Evolutionary conservation across 64 coral and sea anemone genomes (phyloP), one percentile per base, ranked within the genome.

Genomic region (Stichodactyla mertensii): DNA sequence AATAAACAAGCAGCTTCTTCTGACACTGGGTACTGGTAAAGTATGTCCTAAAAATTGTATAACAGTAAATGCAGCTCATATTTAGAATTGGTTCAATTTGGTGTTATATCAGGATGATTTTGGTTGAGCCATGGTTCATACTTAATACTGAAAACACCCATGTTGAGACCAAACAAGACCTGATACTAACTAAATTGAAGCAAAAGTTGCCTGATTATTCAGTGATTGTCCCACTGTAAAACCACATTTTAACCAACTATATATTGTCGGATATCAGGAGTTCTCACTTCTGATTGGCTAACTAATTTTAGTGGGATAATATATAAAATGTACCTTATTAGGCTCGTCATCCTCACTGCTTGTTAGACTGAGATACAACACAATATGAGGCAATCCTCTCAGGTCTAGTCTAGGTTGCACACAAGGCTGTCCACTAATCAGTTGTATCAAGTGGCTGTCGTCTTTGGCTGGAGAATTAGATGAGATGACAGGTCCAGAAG

Each of bases 1-100:
- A 96, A 84, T 26, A 96, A 79, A 52, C 77, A 80, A n/a, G 88
- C 52, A 7, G 80, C 82, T 58, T 85, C 57, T 51, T 90, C 91
- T 19, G 94, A 90, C 61, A 83, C 69, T 27, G 94, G 94, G 36
- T 87, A 92, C 60, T 96, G 94, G 84, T 96, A 96, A 22, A 96
- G 81, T 18, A 96, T 88, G 51, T 96, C 94, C 94, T 96, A 58
- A 55, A 87, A 84, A 23, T 18, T 14, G 24, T 31, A 31, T 31
- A 31, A 52, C 36, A 80, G 6, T 60, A 15, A 27, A 52, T 57
- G 1, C 36, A 45, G 36, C 36, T 45, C 36, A 45, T 45, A 45
- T 45, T 45, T 45, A 45, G 36, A 45, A 45, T 45, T 45, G 36
- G 36, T 45, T 45, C 1, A 2, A 45, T 45, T 45, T 45, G 36